Evolutionary conservation across 2,888 invertebrate genomes (phyloP), one percentile per base, ranked within the genome.

Genomic region (Xestia sexstrigata): DNA sequence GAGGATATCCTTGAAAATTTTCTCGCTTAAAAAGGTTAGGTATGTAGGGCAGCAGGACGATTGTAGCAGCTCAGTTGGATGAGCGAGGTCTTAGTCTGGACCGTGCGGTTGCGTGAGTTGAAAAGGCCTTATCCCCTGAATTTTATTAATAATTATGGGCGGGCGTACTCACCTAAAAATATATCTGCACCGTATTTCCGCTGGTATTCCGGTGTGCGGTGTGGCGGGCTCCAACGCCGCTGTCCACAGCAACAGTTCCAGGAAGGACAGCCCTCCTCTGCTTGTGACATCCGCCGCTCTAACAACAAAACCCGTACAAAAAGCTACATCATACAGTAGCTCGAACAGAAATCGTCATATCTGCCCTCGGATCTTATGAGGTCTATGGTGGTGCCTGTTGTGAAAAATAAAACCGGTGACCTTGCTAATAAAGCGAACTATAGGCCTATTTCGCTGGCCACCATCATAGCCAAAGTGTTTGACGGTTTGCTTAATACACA

Each of bases 141-240:
- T 3, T n/a, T n/a, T n/a, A n/a, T n/a, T 60, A 30, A 9, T 35
- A 62, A 60, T 11, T 35, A 62, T 42, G 9, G 20, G 13, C 11
- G 9, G 20, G 13, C 11, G 26, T 13, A 23, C 63, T 70, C 45
- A 97, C 94, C 97, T 96, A 90, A 98, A 98, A 82, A 98, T 98
- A 89, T 98, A 98, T 89, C 97, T 95, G 92, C 98, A 98, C 55
- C 98, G 94, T 84, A 98, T 96, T 92, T 98, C 98, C 0, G 98
- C 98, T 0, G 97, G 95, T 47, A 96, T 87, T 0, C 97, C 97
- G 30, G 97, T 97, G 93, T 98, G 98, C 68, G 96, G 97, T 0
- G 98, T 98, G 58, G 90, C 91, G 0, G 98, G 98, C 88, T 98
- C 98, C 84, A 97, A 91, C 0, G 97, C 97, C 2, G 98, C 97